Conservation (phyloP, 2,113 vertebrate genomes). For the Hypocryptadius cinnamomeus region DNA sequence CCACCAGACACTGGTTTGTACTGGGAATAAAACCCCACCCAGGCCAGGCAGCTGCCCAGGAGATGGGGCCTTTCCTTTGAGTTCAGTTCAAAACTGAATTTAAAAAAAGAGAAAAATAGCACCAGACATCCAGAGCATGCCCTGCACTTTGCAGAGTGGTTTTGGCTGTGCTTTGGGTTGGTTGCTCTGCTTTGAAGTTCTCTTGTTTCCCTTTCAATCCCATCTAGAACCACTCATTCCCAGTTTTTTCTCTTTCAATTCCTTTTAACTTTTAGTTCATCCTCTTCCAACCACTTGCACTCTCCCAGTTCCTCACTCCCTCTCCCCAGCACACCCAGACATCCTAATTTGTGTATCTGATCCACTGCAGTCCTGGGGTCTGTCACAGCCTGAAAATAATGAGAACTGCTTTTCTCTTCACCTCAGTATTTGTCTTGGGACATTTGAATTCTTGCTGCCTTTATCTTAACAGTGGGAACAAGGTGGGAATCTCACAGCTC, state of each 20-base stretch:
- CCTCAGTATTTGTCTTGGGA: not conserved
- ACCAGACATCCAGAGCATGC: not conserved
- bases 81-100: not conserved
- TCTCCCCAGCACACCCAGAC: not conserved
- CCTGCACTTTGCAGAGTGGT: not conserved
- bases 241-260: fast-evolving
- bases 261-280: not conserved
- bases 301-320: not conserved
- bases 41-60: not conserved
- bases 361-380: not conserved
- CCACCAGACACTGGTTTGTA: not conserved
- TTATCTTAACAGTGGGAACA: not conserved
- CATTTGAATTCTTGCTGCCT: not conserved
- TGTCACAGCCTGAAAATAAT: not conserved
- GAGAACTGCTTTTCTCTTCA: not conserved
- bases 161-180: not conserved
- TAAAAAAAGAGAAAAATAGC: no score
- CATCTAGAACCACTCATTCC: not conserved
- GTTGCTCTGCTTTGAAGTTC: not conserved
- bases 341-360: not conserved
- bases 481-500: not conserved
- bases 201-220: not conserved
- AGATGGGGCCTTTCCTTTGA: not conserved
- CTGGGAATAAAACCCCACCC: not conserved
- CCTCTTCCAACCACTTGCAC: not conserved